A percentile compares a stretch with the other conserved stretches of the same genome.
phyloP scores from a whole-genome alignment of 2,113 vertebrate species.

The Okapia johnstoni region DNA sequence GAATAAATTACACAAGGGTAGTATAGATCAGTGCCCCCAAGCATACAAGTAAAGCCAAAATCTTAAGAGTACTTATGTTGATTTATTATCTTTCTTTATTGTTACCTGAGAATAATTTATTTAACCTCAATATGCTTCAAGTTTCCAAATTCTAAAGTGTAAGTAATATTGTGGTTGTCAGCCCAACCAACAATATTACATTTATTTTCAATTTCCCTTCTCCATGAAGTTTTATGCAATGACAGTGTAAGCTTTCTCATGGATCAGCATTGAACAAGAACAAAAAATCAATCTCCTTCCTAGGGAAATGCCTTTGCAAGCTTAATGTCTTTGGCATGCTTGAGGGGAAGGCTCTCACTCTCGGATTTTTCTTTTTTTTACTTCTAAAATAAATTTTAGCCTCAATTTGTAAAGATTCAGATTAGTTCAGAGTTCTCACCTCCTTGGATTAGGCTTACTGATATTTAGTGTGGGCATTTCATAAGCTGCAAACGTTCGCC shows the following conservation, averaged over 20 bases:
- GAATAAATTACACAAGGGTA: not conserved
- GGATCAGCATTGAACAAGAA: not conserved
- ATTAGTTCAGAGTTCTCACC: not conserved
- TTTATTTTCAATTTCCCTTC: conserved; percentile 21
- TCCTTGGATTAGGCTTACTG: not conserved
- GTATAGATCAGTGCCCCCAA: not conserved
- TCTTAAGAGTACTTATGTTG: not conserved
- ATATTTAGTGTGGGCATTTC: no score
- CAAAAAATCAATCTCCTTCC: not conserved
- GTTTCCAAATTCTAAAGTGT: not conserved
- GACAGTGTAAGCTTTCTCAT: not conserved
- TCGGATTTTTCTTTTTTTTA: not conserved
- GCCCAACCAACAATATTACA: not conserved
- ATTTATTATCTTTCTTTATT: conserved; percentile 42
- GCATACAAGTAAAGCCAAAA: not conserved
- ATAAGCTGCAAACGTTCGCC: not conserved
- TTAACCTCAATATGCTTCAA: not conserved
- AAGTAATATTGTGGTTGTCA: not conserved
- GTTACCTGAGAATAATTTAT: conserved; percentile 11
- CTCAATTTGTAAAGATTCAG: not conserved
- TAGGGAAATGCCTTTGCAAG: not conserved
- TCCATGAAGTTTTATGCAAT: not conserved
- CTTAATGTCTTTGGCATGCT: not conserved
- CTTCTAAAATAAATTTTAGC: not conserved
- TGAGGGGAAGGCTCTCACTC: not conserved